Evolutionary conservation across 2,797 vertebrate species (phyloP).

Genomic region (Clarias pachynema): DNA sequence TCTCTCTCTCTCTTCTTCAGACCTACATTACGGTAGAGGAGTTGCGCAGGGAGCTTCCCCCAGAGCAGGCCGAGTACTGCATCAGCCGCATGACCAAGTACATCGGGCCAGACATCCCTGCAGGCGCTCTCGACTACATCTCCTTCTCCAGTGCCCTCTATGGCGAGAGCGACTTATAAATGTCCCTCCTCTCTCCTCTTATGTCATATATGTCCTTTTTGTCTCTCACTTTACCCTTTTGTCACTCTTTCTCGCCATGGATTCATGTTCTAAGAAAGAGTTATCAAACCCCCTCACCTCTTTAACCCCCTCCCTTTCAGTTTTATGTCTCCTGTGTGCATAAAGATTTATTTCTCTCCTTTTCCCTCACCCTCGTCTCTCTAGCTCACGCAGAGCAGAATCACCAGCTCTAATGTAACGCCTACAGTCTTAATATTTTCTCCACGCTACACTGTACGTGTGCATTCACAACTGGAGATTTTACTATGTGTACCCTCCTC

Average conservation of each 20-base stretch:
- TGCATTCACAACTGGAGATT: conserved; percentile 24
- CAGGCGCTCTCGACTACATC: conserved; percentile 88
- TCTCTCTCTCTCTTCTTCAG: conserved; percentile 60
- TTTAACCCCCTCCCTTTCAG: neutral
- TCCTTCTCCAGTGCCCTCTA: conserved; percentile 93
- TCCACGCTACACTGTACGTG: neutral
- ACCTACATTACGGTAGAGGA: conserved; percentile 86
- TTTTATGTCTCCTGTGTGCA: conserved; percentile 17
- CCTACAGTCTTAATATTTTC: conserved; percentile 26
- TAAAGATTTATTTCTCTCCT: neutral
- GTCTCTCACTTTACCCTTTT: neutral
- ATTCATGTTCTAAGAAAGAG: neutral
- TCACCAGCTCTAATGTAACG: conserved; percentile 30
- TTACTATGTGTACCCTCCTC: neutral
- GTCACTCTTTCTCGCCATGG: neutral
- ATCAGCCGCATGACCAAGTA: conserved; percentile 88
- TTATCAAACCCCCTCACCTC: conserved; percentile 14
- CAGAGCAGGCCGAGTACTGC: conserved; percentile 90
- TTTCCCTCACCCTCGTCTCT: neutral
- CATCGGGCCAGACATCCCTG: conserved; percentile 68
- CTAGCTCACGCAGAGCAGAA: neutral
- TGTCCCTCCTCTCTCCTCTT: conserved; percentile 32
- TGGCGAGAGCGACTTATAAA: conserved; percentile 90
- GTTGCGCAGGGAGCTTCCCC: conserved; percentile 84
- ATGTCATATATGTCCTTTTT: conserved; percentile 21